These are phyloP conservation scores for Rhodeus uyekii DNA, from an alignment of 2,797 vertebrate species.

Conservation along the genomic window DNA sequence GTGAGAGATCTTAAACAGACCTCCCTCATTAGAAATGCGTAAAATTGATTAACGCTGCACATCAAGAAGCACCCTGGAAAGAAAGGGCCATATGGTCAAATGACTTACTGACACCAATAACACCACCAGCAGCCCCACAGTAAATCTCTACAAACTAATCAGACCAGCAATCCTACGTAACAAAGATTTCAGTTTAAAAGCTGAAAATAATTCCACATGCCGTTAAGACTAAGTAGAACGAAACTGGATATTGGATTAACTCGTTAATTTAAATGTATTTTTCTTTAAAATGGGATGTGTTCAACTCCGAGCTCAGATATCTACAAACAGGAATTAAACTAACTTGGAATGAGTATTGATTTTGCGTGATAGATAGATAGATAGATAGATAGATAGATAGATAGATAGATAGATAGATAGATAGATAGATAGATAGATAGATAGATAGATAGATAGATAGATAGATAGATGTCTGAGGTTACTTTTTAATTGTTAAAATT, in stretches of 20 bases:
- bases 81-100: constrained; percentile 42
- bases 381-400: not conserved
- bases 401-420: not conserved
- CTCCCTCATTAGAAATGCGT: constrained; percentile 33
- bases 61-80: constrained; percentile 37
- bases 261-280: not conserved
- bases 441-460: not conserved
- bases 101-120: constrained; percentile 66
- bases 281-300: not conserved
- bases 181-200: constrained; percentile 60
- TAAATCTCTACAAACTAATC: constrained; percentile 58
- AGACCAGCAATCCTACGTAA: constrained; percentile 60
- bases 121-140: constrained; percentile 40
- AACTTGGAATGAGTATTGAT: too few species aligned
- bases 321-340: not conserved
- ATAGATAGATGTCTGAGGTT: too few species aligned
- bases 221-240: not conserved
- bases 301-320: not conserved
- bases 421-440: too few species aligned
- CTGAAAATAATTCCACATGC: constrained; percentile 74
- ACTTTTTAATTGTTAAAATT: too few species aligned
- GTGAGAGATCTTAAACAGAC: constrained; percentile 15
- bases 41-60: constrained; percentile 19
- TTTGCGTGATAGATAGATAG: not conserved
- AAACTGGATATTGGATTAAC: not conserved